Conservation (phyloP, 2,797 vertebrate species). For the Chaetodon trifasciatus region DNA sequence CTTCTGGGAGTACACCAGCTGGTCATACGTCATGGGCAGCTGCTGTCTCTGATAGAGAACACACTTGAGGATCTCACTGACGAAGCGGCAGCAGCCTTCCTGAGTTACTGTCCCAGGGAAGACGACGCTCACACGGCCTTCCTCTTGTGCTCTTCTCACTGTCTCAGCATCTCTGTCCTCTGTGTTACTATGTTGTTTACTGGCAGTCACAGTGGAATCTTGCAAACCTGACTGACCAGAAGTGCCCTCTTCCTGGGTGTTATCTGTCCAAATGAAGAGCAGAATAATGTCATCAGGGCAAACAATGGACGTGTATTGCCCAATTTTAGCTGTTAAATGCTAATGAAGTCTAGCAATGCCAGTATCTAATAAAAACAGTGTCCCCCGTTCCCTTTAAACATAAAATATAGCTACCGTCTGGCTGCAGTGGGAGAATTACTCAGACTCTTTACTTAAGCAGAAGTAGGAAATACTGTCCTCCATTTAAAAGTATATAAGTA, state of each 20-base stretch:
- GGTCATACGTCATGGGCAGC: constrained; percentile 95
- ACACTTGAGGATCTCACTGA: constrained; percentile 94
- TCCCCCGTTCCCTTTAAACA: background rate
- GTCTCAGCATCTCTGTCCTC: constrained; percentile 74
- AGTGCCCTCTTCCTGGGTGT: constrained; percentile 12
- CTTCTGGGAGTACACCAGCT: constrained; percentile 89
- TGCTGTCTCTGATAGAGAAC: constrained; percentile 95
- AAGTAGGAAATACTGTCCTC: background rate
- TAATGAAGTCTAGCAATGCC: constrained; percentile 20
- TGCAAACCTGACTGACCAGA: constrained; percentile 18
- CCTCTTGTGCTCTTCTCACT: constrained; percentile 70
- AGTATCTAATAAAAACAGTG: background rate
- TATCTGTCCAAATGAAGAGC: constrained; percentile 56
- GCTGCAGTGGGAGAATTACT: background rate
- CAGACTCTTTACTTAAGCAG: background rate
- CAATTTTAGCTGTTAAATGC: constrained; percentile 22
- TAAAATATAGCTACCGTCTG: background rate
- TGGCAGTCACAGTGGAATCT: constrained; percentile 12
- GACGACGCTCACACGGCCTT: constrained; percentile 85
- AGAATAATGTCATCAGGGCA: constrained; percentile 24
- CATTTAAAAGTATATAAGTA: background rate
- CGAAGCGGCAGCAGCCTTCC: constrained; percentile 91
- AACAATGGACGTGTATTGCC: background rate
- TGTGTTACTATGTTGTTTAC: constrained; percentile 19
- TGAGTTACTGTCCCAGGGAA: constrained; percentile 90